Evolutionary conservation across 2,888 invertebrate genomes (phyloP), one percentile per base, ranked within the genome.

Genomic region (Cheilosia scutellata): DNA sequence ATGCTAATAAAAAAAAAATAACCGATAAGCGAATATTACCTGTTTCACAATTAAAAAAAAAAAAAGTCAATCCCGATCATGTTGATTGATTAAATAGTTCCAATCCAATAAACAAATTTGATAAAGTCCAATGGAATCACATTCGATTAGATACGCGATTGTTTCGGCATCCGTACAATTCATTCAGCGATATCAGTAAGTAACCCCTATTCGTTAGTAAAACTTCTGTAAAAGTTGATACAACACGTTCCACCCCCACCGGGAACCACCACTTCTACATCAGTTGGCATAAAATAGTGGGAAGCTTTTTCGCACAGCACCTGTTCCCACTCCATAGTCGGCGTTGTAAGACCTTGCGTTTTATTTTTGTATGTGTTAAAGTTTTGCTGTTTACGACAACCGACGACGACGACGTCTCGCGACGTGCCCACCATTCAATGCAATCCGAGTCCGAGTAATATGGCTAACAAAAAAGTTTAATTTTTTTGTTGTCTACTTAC

Each of bases 401-500:
- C 3, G n/a, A 49, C n/a, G 2, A n/a, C 37, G 37, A 11, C 66
- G 11, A 29, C 29, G n/a, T 13, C 25, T 25, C 4, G 42, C 5
- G 53, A 74, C 47, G 66, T 80, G 79, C 40, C 31, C 72, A 62
- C 51, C 53, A 20, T 31, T 51, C 72, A 62, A 72, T 72, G 60
- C 40, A 66, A 66, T 60, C 40, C 51, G 33, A 25, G 3, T 7
- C 31, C n/a, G 37, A 44, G 55, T 51, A 65, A 58, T 63, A 29
- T 57, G 44, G 47, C 62, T 70, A 31, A 37, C 57, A 60, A n/a
- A 71, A 70, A 71, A 58, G 25, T 42, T 72, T 58, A 65, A 60
- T 70, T 80, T 75, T 65, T 47, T 53, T 25, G 66, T 47, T 63
- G 65, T 72, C 51, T 62, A 55, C 60, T 47, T 66, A 86, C 84